Conservation (phyloP, 92 coral and sea anemone genomes). For the Heliopora coerulea region DNA sequence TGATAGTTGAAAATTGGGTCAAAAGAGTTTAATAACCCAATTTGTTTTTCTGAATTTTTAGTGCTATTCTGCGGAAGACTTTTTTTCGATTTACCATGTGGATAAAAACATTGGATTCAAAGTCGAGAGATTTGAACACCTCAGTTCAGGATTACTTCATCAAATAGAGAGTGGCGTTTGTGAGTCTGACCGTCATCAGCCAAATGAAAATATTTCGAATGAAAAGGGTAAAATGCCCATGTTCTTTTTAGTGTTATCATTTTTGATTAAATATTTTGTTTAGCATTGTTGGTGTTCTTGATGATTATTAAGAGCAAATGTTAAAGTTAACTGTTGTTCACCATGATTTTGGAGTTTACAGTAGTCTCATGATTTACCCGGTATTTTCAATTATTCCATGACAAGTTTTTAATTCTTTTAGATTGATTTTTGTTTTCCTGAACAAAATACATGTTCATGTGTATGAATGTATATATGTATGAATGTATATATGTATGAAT, state of each 20-base stretch:
- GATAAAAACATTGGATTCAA: constrained; percentile 3
- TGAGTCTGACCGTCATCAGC: neutral
- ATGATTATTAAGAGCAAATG: too few species aligned
- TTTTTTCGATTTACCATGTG: constrained; percentile 26
- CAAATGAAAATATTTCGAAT: neutral
- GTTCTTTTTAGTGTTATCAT: too few species aligned
- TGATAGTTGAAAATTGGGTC: neutral
- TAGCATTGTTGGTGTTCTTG: too few species aligned
- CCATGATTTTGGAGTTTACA: too few species aligned
- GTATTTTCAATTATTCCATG: too few species aligned
- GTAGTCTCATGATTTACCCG: too few species aligned
- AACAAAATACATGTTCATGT: too few species aligned
- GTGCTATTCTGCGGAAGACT: constrained; percentile 33
- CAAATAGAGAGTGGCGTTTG: constrained; percentile 31
- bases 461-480: too few species aligned
- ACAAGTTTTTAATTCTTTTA: too few species aligned
- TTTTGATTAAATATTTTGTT: neutral
- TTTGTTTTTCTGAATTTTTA: neutral
- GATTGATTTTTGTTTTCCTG: too few species aligned
- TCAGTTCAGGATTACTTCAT: constrained; percentile 11
- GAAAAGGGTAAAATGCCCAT: neutral
- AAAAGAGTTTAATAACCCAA: neutral
- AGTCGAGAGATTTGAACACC: constrained; percentile 1
- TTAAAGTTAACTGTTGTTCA: too few species aligned
- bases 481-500: too few species aligned